Evolutionary conservation across 2,797 vertebrate genomes (phyloP).

Genomic region (Natrix natrix): DNA sequence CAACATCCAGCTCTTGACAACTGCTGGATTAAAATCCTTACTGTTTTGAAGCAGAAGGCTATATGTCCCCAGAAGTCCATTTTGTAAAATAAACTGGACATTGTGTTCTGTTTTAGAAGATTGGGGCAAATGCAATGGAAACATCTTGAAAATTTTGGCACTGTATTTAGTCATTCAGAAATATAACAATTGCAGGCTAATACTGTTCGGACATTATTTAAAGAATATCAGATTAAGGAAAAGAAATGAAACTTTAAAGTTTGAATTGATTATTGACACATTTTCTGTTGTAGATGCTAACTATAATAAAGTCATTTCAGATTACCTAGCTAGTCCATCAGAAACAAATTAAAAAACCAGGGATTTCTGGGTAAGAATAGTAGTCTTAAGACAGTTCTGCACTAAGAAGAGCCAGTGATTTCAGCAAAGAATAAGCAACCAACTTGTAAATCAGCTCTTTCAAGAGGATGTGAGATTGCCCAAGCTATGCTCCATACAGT

Average conservation of each 20-base stretch:
- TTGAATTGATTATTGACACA: not conserved
- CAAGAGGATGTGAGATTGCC: not conserved
- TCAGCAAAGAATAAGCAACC: not conserved
- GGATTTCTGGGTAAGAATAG: not conserved
- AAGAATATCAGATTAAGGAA: not conserved
- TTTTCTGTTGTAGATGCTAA: not conserved
- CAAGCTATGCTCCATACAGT: not conserved
- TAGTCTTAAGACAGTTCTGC: not conserved
- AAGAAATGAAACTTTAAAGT: not conserved
- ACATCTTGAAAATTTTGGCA: not conserved
- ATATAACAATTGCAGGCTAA: not conserved
- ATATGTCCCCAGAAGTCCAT: too few relatives aligned
- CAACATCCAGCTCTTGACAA: not conserved
- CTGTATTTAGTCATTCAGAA: not conserved
- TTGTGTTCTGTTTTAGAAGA: not conserved
- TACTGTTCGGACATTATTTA: not conserved
- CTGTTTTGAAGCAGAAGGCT: not conserved
- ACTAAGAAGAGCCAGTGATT: not conserved
- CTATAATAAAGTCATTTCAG: not conserved
- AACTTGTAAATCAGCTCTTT: not conserved
- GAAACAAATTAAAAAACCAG: conserved; percentile 16
- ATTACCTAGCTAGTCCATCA: not conserved
- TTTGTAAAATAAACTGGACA: not conserved
- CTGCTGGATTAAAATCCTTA: not conserved
- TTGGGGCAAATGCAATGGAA: not conserved